Percentiles rank a stretch among this genome's conserved stretches.
Evolutionary conservation across 2,888 invertebrate genomes (phyloP).

Genomic region (Mylabris sibirica): DNA sequence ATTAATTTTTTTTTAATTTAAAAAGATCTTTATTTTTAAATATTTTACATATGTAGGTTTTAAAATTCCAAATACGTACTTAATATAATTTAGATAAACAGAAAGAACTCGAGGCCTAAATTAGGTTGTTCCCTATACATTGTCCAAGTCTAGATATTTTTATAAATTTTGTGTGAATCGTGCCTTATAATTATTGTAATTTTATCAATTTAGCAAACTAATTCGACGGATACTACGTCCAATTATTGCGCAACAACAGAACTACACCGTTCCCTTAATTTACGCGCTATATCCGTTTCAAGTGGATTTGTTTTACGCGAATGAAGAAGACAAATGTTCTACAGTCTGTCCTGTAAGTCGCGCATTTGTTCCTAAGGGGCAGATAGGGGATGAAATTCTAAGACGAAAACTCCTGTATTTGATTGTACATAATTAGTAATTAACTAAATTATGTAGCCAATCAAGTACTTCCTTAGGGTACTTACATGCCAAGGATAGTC

Average conservation of each 20-base stretch:
- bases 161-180: conserved; percentile 7
- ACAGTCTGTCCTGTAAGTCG: too few species aligned
- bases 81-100: not conserved
- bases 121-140: conserved; percentile 7
- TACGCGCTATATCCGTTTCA: too few species aligned
- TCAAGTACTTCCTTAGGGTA: too few species aligned
- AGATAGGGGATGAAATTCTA: too few species aligned
- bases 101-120: not conserved
- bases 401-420: too few species aligned
- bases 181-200: conserved; percentile 6
- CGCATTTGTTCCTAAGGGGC: too few species aligned
- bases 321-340: too few species aligned
- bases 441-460: too few species aligned
- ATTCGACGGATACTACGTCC: not conserved
- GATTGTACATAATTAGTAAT: too few species aligned
- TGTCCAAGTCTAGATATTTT: conserved; percentile 10
- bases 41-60: not conserved
- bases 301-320: too few species aligned
- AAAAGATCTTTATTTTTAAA: not conserved
- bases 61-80: not conserved
- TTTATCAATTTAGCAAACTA: not conserved
- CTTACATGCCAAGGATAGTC: too few species aligned
- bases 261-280: too few species aligned
- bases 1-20: not conserved
- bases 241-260: not conserved